These are phyloP conservation scores for Drosophila aff. DNA, from an alignment of 1,140 invertebrate species.

Conservation along the genomic window DNA sequence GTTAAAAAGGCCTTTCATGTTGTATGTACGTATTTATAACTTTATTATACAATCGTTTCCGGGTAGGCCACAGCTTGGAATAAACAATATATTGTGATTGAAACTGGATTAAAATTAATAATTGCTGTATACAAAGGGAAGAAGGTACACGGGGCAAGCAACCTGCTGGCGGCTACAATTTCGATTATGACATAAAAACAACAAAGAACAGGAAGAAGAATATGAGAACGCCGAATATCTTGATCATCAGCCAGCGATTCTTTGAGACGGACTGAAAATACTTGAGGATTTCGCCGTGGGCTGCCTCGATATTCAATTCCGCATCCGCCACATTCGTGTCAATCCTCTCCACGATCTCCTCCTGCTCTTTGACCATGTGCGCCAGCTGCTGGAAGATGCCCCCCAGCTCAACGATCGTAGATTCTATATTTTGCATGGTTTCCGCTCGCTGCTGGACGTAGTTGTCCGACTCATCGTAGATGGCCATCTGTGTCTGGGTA, in stretches of 20 bases:
- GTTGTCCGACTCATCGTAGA: constrained; percentile 94
- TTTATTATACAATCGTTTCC: constrained; percentile 69
- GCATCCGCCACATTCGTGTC: constrained; percentile 98
- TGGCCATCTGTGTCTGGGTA: constrained; percentile 87
- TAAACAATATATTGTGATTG: constrained; percentile 41
- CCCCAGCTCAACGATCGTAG: constrained; percentile 99
- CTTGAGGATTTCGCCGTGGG: constrained; percentile 98
- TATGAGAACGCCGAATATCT: constrained; percentile 99
- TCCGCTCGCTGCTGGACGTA: constrained; percentile 97
- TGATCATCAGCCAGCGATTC: constrained; percentile 99
- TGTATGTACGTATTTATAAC: constrained; percentile 61
- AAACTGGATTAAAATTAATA: constrained; percentile 47
- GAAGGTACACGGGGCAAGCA: constrained; percentile 37
- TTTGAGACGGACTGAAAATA: constrained; percentile 99
- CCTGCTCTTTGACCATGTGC: constrained; percentile 99
- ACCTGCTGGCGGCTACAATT: constrained; percentile 18
- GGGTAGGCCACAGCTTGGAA: constrained; percentile 46
- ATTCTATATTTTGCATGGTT: constrained; percentile 99
- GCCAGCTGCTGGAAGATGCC: constrained; percentile 99
- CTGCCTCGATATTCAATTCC: constrained; percentile 98
- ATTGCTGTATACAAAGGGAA: constrained; percentile 23
- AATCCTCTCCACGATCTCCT: constrained; percentile 99
- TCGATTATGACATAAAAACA: constrained; percentile 93
- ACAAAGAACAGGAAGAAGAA: constrained; percentile 99
- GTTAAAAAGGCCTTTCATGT: constrained; percentile 3